Conservation (phyloP, 2,888 invertebrate genomes). For the Drosophila leonis region DNA sequence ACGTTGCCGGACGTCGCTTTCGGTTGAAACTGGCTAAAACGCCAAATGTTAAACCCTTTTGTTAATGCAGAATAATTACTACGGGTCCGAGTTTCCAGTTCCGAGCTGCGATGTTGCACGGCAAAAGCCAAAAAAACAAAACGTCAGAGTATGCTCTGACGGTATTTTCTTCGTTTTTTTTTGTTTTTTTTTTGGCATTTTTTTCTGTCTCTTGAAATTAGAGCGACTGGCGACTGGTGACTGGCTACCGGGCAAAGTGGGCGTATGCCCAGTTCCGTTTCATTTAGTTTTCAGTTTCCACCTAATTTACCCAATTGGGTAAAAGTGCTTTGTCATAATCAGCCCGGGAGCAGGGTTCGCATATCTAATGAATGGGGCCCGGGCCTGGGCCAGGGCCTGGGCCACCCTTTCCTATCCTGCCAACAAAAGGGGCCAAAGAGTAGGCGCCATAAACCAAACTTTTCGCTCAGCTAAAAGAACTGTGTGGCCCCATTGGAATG, state of each 20-base stretch:
- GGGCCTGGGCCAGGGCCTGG: slow-evolving; percentile 6
- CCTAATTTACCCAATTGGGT: slow-evolving; percentile 83
- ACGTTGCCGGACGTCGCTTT: slow-evolving; percentile 54
- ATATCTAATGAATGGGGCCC: slow-evolving; percentile 72
- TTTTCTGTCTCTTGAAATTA: slow-evolving; percentile 62
- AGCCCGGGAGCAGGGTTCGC: slow-evolving; percentile 81
- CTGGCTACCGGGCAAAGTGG: slow-evolving; percentile 53
- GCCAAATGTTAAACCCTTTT: slow-evolving; percentile 82
- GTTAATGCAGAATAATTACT: slow-evolving; percentile 82
- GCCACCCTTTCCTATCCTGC: background rate
- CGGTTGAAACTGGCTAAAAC: slow-evolving; percentile 70
- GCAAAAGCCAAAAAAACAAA: slow-evolving; percentile 41
- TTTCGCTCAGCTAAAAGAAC: slow-evolving; percentile 52
- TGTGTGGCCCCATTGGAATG: slow-evolving; percentile 38
- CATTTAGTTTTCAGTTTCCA: slow-evolving; percentile 82
- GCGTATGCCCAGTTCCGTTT: slow-evolving; percentile 76
- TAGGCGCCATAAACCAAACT: slow-evolving; percentile 63
- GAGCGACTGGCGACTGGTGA: slow-evolving; percentile 58
- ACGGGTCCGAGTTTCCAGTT: slow-evolving; percentile 58
- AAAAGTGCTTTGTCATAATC: slow-evolving; percentile 84
- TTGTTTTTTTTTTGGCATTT: slow-evolving; percentile 17
- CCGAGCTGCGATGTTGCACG: slow-evolving; percentile 32
- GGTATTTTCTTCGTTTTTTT: slow-evolving; percentile 31
- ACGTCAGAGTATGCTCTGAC: slow-evolving; percentile 21
- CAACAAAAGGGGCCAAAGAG: slow-evolving; percentile 11